A percentile compares a stretch with the other conserved stretches of the same genome.
phyloP scores from a whole-genome alignment of 2,113 vertebrate genomes.

The Formicarius rufipectus region DNA sequence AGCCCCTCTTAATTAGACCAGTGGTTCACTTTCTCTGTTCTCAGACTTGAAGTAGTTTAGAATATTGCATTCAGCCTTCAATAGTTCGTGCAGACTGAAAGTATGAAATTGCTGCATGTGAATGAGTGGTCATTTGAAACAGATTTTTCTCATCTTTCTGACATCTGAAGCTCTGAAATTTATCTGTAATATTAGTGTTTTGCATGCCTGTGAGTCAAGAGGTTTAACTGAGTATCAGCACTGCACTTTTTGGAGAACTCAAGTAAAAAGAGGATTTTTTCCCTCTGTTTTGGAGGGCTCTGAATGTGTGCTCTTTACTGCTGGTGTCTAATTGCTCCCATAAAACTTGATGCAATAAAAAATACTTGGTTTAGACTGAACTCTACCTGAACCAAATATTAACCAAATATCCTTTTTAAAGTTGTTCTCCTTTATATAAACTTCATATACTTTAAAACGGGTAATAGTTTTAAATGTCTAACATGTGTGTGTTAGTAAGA shows the following conservation, averaged over 20 bases:
- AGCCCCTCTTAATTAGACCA: constrained; percentile 1
- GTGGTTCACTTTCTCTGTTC: background rate
- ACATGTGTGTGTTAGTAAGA: background rate
- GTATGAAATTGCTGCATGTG: background rate
- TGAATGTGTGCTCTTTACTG: background rate
- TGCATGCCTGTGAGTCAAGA: background rate
- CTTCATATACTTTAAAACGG: background rate
- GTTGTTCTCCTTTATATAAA: background rate
- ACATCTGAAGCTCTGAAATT: background rate
- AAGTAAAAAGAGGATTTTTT: background rate
- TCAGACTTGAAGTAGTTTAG: background rate
- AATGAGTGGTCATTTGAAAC: background rate
- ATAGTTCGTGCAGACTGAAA: background rate
- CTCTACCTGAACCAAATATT: background rate
- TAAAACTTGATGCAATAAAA: background rate
- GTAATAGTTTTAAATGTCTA: background rate
- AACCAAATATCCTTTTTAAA: background rate
- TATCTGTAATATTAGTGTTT: background rate
- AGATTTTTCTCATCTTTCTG: background rate
- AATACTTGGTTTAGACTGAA: background rate
- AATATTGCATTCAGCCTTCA: background rate
- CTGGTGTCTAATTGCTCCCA: background rate
- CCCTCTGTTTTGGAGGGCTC: background rate
- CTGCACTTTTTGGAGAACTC: background rate
- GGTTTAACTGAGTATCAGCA: background rate